Base-by-base conservation (phyloP, 2,888 invertebrate genomes). In the Cabera pusaria region DNA sequence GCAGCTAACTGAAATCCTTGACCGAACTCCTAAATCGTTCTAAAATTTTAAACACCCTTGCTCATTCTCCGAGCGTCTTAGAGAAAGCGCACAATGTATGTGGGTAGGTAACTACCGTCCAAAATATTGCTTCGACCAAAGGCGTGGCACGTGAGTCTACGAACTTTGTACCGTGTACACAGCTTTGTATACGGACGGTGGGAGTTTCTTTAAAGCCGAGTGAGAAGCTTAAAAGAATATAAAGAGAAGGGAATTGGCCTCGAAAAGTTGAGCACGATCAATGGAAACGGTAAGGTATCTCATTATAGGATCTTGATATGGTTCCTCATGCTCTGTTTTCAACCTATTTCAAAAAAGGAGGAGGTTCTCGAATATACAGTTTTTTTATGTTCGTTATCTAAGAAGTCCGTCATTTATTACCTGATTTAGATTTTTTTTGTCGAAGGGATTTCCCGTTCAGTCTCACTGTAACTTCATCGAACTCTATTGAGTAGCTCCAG, bases 241-340 rank as follows among this genome's bases (percentile, higher is more conserved):
- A 76, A 77, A 76, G 61, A 65, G 69, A 67, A 76, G 75, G 67
- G 78, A 78, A 82, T 80, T 74, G 78, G 69, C 64, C 55, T 50
- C 55, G 58, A 67, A 67, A 57, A 71, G 74, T 61, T 64, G 57
- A 65, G 69, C 75, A 75, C 74, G 81, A 84, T 82, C 85, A 84
- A 84, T 84, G 67, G 80, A 86, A 77, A 66, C 82, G 72, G 59
- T 64, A 75, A 75, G 75, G 70, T 72, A 70, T 72, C 79, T 85
- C 84, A 85, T 86, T 86, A 85, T n/a, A n/a, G n/a, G n/a, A n/a
- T n/a, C n/a, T n/a, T n/a, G n/a, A n/a, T n/a, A n/a, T n/a, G n/a
- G n/a, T n/a, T n/a, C n/a, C n/a, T n/a, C n/a, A n/a, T n/a, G n/a
- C n/a, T n/a, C n/a, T n/a, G n/a, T n/a, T n/a, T n/a, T n/a, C n/a